Conservation (phyloP, 2,113 vertebrate species). For the Aphyosemion australe region DNA sequence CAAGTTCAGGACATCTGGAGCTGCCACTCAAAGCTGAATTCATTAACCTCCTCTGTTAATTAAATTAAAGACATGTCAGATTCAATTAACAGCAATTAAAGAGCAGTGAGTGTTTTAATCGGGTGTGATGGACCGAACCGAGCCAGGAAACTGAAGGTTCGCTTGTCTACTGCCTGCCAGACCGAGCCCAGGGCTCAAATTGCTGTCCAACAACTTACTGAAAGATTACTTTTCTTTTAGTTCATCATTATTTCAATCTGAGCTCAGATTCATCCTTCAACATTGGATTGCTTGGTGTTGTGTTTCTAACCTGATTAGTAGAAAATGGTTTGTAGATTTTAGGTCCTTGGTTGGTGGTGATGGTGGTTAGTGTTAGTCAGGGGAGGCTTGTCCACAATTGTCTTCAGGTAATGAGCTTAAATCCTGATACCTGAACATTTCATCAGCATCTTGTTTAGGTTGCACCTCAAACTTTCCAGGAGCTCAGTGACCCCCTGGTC, state of each 20-base stretch:
- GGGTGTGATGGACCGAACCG: constrained; percentile 9
- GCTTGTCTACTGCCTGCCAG: neutral
- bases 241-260: no score
- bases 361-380: no score
- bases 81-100: constrained; percentile 44
- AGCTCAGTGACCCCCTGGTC: no score
- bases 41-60: constrained; percentile 52
- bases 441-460: no score
- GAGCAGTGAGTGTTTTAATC: constrained; percentile 4
- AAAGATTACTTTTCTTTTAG: no score
- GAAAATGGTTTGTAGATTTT: neutral
- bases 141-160: neutral
- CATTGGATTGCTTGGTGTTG: neutral
- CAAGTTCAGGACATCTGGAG: constrained; percentile 47
- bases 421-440: no score
- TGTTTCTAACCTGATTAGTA: neutral
- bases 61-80: constrained; percentile 33
- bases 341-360: no score
- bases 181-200: neutral
- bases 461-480: no score
- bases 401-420: no score
- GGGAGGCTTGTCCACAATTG: no score
- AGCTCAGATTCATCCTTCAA: no score
- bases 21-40: constrained; percentile 32
- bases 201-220: no score